Base-by-base conservation (phyloP, 2,797 vertebrate species). In the Anolis apletophallus region DNA sequence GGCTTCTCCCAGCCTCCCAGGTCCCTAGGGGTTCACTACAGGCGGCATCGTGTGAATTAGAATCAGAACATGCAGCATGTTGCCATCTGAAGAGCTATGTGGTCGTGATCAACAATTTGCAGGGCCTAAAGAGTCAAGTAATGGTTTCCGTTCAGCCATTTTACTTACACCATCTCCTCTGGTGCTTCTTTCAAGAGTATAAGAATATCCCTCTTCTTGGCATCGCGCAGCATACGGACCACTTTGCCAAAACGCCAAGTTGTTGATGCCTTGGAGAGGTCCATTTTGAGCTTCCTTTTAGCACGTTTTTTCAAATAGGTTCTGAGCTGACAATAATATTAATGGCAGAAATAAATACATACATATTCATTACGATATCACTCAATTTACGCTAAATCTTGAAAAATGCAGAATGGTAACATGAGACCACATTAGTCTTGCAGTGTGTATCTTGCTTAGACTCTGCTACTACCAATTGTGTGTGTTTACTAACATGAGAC, bases 131-230 rank as follows among this genome's bases (percentile, higher is more conserved):
- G 32, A 67, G 29, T 16, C 32, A 0, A 2, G n/a, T 21, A 52
- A 14, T 64, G 12, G 23, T 54, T 64, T 75, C 13, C 3, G 6
- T 13, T 52, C 57, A 5, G 10, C 21, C 19, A 8, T 1, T 79
- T 88, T 74, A 88, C 95, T 95, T 92, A 96, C 96, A 93, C 46
- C 1, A 81, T 91, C 34, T 91, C 88, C 80, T 90, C 0, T 0
- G 94, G 87, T 0, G 81, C 88, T 75, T 54, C 91, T 85, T 87
- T 92, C 80, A 96, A 90, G 84, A 96, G 85, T 59, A 92, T 52
- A n/a, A 96, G 89, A 9, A 95, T n/a, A 1, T 96, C 95, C n/a
- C 46, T 90, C 87, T 94, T 94, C 88, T 95, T 93, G 80, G 94
- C 81, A 0, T 85, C 4, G 1, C 73, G 93, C 32, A 96, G 57